Evolutionary conservation across 1,140 invertebrate genomes (phyloP).

Genomic region (Saccostrea glomerata): DNA sequence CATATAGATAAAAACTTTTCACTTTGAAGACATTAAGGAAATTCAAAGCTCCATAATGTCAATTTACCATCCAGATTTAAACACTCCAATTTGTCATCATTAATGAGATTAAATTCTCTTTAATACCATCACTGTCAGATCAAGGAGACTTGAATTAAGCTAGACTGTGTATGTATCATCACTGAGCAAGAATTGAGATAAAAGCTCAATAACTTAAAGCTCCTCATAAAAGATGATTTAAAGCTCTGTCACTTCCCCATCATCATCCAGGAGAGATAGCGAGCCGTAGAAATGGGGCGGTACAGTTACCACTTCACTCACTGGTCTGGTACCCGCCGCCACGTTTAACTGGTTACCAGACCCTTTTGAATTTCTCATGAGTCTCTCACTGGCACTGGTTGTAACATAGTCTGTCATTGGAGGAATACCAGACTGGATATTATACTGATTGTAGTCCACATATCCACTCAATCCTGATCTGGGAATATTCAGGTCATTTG

Average conservation of each 20-base stretch:
- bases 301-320: conserved; percentile 55
- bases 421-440: not conserved
- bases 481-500: conserved; percentile 21
- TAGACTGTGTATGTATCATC: too few species aligned
- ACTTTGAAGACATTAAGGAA: too few species aligned
- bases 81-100: too few species aligned
- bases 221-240: not conserved
- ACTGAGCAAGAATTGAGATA: too few species aligned
- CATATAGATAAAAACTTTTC: too few species aligned
- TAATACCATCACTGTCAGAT: too few species aligned
- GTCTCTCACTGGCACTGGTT: conserved; percentile 13
- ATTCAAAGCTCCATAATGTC: too few species aligned
- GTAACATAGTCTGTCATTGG: not conserved
- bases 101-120: too few species aligned
- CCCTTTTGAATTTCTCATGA: not conserved
- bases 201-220: too few species aligned
- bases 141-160: too few species aligned
- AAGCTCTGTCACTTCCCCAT: conserved; percentile 50
- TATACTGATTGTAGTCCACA: conserved; percentile 10
- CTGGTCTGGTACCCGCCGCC: conserved; percentile 40
- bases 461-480: not conserved
- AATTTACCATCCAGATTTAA: too few species aligned
- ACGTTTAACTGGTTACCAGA: conserved; percentile 46
- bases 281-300: conserved; percentile 57
- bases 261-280: conserved; percentile 51